Percentiles rank a stretch among this genome's conserved stretches.
phyloP scores from a whole-genome alignment of 92 coral and sea anemone species.

The Paragorgia papillata region DNA sequence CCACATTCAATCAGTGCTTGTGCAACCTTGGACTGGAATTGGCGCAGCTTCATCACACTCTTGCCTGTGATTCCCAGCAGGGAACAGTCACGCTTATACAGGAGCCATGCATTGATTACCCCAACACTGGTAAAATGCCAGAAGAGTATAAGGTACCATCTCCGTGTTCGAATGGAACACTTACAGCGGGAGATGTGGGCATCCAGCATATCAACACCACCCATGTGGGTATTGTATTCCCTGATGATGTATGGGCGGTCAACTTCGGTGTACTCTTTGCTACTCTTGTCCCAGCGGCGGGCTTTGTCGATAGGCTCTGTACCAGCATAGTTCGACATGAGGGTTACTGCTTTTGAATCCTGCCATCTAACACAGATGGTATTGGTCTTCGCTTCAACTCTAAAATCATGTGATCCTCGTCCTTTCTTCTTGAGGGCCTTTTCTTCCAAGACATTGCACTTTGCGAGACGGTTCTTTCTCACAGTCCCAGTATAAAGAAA shows the following conservation, averaged over 20 bases:
- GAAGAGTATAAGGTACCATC: conserved; percentile 24
- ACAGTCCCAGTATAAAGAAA: no score
- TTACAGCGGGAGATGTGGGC: conserved; percentile 7
- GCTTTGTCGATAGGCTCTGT: no score
- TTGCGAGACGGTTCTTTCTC: no score
- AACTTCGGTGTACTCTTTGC: no score
- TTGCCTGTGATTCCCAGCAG: no score
- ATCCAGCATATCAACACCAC: no score
- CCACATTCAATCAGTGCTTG: conserved; percentile 3
- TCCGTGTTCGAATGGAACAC: not conserved
- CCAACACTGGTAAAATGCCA: no score
- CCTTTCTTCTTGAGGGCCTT: no score
- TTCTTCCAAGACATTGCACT: not conserved
- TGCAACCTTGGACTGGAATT: conserved; percentile 8
- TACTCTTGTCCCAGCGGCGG: no score
- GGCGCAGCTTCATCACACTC: conserved; percentile 10
- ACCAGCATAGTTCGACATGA: conserved; percentile 34
- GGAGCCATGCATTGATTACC: no score
- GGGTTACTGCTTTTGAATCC: conserved; percentile 9
- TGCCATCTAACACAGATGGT: conserved; percentile 29
- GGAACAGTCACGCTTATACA: no score
- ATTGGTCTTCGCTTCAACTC: conserved; percentile 8
- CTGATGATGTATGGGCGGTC: conserved; percentile 5
- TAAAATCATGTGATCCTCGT: conserved; percentile 1
- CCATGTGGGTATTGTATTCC: conserved; percentile 16